These are phyloP conservation scores for Fissipunctia ypsillon DNA, from an alignment of 2,888 invertebrate species.

Conservation along the genomic window DNA sequence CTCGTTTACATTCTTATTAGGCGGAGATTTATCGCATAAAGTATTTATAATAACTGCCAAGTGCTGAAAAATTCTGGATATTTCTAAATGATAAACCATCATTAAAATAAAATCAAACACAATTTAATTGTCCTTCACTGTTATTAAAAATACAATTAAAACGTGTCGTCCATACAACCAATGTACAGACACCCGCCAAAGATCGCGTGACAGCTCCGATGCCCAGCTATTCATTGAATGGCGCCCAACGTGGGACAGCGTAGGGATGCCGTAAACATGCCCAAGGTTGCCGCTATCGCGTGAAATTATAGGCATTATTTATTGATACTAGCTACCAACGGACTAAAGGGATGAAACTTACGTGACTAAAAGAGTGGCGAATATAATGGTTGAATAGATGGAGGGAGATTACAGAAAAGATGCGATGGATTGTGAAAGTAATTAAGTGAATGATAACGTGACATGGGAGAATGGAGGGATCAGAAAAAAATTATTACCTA, in stretches of 20 bases:
- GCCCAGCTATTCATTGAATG: constrained; percentile 49
- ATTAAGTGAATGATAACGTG: background rate
- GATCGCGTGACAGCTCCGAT: constrained; percentile 52
- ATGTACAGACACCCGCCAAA: constrained; percentile 32
- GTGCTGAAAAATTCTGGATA: too few relatives aligned
- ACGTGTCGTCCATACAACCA: constrained; percentile 12
- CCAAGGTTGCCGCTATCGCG: constrained; percentile 44
- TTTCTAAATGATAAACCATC: background rate
- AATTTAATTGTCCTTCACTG: background rate
- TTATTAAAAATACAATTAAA: constrained; percentile 30
- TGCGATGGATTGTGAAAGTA: background rate
- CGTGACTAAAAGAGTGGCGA: background rate
- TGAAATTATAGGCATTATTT: constrained; percentile 21
- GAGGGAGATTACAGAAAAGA: background rate
- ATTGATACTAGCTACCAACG: constrained; percentile 21
- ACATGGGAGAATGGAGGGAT: background rate
- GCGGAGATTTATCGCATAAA: too few relatives aligned
- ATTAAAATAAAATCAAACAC: background rate
- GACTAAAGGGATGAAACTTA: background rate
- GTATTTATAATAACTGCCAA: background rate
- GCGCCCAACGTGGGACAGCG: constrained; percentile 57
- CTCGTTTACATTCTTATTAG: too few relatives aligned
- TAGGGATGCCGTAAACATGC: constrained; percentile 26
- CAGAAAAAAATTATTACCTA: background rate
- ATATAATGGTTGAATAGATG: background rate